Evolutionary conservation across 1,140 invertebrate species (phyloP).

Genomic region (Psilanteris sp.): DNA sequence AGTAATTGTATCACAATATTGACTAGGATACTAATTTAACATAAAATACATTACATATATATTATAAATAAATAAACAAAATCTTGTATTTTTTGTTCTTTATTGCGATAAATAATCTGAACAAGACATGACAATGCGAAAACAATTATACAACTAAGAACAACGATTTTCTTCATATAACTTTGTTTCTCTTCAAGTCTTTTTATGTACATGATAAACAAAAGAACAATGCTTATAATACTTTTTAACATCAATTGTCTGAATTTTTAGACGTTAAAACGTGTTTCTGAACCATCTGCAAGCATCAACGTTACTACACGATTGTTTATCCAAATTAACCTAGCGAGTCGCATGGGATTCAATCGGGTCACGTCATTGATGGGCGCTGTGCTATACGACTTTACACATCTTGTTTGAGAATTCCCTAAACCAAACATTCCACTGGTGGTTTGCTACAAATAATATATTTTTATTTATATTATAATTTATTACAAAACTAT

Average conservation of each 20-base stretch:
- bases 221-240: slow-evolving; percentile 51
- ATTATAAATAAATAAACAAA: too few species aligned
- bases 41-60: too few species aligned
- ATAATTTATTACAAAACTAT: too few species aligned
- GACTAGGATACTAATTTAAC: too few species aligned
- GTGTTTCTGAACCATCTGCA: slow-evolving; percentile 93
- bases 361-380: slow-evolving; percentile 92
- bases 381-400: slow-evolving; percentile 95
- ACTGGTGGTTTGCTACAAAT: slow-evolving; percentile 84
- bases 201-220: slow-evolving; percentile 51
- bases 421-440: slow-evolving; percentile 95
- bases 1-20: too few species aligned
- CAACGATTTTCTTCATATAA: slow-evolving; percentile 39
- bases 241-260: slow-evolving; percentile 26
- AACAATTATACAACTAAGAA: slow-evolving; percentile 55
- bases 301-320: slow-evolving; percentile 95
- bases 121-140: slow-evolving; percentile 45
- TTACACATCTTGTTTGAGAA: slow-evolving; percentile 94
- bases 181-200: slow-evolving; percentile 13
- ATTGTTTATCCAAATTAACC: slow-evolving; percentile 94
- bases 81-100: slow-evolving; percentile 32
- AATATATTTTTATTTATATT: too few species aligned
- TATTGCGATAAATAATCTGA: slow-evolving; percentile 57
- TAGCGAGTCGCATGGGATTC: slow-evolving; percentile 92
- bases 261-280: slow-evolving; percentile 89